These are phyloP conservation scores for Drosophila yooni DNA, from an alignment of 2,888 invertebrate species.

Conservation along the genomic window DNA sequence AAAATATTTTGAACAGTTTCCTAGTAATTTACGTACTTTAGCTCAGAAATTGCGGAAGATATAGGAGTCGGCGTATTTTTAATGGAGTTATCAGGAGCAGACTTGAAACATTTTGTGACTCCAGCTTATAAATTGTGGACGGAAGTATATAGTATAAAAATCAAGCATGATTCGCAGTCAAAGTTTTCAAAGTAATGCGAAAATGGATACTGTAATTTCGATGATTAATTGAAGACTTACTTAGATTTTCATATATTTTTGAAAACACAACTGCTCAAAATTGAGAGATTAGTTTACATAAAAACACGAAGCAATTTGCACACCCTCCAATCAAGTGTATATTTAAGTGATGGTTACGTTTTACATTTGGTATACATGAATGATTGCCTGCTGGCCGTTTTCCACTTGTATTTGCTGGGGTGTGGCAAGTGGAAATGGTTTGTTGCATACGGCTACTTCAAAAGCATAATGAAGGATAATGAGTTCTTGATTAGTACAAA, in stretches of 20 bases:
- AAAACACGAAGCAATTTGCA: background rate
- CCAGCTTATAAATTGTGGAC: background rate
- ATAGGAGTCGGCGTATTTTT: too few species aligned
- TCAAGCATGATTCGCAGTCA: background rate
- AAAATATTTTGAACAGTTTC: background rate
- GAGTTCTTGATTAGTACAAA: constrained; percentile 74
- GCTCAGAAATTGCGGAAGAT: background rate
- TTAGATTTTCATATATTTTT: background rate
- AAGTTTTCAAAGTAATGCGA: background rate
- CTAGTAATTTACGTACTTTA: too few species aligned
- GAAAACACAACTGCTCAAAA: background rate
- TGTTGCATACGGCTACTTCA: constrained; percentile 49
- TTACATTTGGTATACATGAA: constrained; percentile 4
- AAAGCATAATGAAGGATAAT: constrained; percentile 71
- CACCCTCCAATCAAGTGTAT: background rate
- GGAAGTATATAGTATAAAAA: background rate
- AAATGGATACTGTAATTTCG: background rate
- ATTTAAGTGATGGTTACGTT: background rate
- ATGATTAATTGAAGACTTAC: background rate
- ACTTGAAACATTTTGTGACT: background rate
- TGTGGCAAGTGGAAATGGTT: background rate
- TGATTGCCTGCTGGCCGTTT: constrained; percentile 4
- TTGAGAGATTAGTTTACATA: background rate
- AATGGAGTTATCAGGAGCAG: background rate
- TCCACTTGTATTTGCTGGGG: background rate